Conservation (phyloP, 2,797 vertebrate species). For the Antrozous pallidus region DNA sequence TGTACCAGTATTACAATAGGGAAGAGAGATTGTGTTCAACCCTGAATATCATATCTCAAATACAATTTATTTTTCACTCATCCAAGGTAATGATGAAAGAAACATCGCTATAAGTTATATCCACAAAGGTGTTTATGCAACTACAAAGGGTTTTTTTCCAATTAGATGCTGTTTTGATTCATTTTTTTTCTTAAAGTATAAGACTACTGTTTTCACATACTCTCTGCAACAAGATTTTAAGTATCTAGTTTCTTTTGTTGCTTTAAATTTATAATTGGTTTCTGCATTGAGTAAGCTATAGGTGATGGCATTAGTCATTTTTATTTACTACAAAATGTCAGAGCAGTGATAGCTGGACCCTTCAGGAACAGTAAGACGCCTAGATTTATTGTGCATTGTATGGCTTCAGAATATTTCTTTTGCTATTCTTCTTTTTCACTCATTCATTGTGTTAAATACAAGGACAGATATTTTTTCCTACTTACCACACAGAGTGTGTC, state of each 20-base stretch:
- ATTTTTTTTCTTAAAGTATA: neutral
- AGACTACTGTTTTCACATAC: neutral
- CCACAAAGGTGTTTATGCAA: neutral
- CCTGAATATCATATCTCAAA: neutral
- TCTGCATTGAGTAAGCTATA: neutral
- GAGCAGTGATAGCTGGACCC: neutral
- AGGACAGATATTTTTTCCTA: neutral
- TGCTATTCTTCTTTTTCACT: constrained; percentile 42
- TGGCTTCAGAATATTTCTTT: constrained; percentile 33
- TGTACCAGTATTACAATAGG: neutral
- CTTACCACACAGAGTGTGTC: neutral
- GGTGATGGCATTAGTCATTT: constrained; percentile 5
- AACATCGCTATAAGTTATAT: neutral
- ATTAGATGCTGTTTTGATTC: neutral
- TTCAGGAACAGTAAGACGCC: neutral
- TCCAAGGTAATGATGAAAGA: neutral
- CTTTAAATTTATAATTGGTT: neutral
- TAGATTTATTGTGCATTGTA: neutral
- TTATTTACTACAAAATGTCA: neutral
- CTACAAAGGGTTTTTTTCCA: neutral
- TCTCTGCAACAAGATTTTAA: constrained; percentile 20
- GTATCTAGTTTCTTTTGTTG: neutral
- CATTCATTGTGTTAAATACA: neutral
- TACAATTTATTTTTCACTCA: constrained; percentile 43
- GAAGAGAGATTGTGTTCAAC: neutral